Evolutionary conservation across 2,113 vertebrate species (phyloP).

Genomic region (Anolis sagrei): DNA sequence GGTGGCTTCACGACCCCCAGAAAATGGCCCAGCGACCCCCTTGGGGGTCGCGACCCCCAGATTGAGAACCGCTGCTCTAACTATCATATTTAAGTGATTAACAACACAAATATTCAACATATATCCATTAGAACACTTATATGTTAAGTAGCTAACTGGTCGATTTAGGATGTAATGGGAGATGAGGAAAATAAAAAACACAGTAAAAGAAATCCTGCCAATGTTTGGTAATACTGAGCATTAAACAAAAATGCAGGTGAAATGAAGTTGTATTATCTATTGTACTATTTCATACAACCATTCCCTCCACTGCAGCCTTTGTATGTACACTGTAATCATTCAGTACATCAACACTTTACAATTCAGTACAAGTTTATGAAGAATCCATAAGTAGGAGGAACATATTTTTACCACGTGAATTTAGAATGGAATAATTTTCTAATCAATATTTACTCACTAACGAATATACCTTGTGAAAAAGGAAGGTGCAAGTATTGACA

Average conservation of each 20-base stretch:
- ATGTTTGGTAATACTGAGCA: background rate
- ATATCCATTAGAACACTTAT: background rate
- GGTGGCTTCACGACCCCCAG: too few species aligned
- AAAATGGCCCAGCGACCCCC: too few species aligned
- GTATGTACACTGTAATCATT: background rate
- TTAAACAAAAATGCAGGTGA: background rate
- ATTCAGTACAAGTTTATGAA: background rate
- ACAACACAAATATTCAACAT: background rate
- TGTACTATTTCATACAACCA: background rate
- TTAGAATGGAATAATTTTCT: background rate
- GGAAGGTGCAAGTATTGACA: background rate
- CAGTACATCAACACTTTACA: slow-evolving; percentile 23
- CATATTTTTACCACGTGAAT: background rate
- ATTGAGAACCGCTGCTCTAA: too few species aligned
- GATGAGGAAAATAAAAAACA: background rate
- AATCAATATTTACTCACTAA: slow-evolving; percentile 12
- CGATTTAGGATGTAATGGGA: background rate
- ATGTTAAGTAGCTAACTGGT: background rate
- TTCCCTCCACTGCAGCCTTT: background rate
- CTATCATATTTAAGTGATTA: background rate
- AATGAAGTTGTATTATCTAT: background rate
- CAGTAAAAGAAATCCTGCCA: background rate
- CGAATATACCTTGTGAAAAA: background rate
- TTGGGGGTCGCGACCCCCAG: too few species aligned
- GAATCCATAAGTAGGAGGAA: background rate